phyloP scores from a whole-genome alignment of 2,797 vertebrate genomes.

The Sarcoramphus papa region DNA sequence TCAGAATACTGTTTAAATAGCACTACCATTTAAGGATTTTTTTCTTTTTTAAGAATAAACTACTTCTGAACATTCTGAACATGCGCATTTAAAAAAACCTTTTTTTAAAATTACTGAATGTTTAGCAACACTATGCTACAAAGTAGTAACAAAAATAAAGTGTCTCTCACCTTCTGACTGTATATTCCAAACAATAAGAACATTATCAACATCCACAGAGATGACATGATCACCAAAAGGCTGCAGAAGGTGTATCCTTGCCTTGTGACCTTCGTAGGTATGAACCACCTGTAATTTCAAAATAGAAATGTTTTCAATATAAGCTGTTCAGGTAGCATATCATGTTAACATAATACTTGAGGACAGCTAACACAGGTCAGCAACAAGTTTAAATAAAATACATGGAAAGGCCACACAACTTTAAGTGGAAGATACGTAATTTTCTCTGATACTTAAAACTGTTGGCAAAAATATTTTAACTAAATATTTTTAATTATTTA shows the following conservation, averaged over 20 bases:
- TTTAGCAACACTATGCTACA: not conserved
- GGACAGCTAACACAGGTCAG: not conserved
- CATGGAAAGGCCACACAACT: not conserved
- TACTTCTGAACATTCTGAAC: not conserved
- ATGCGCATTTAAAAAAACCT: fast-evolving
- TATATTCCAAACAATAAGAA: constrained; percentile 90
- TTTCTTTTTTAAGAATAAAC: not conserved
- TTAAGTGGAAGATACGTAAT: not conserved
- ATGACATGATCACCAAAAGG: constrained; percentile 94
- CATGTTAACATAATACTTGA: not conserved
- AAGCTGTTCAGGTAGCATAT: not conserved
- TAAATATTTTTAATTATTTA: not conserved
- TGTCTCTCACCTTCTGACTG: constrained; percentile 81
- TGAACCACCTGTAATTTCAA: constrained; percentile 82
- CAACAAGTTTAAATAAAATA: not conserved
- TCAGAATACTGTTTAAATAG: not conserved
- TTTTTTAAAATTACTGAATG: not conserved
- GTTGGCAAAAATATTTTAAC: not conserved
- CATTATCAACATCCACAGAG: constrained; percentile 83
- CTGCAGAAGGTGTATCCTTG: constrained; percentile 85
- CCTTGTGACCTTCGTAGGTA: constrained; percentile 85
- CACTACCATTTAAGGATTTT: not conserved
- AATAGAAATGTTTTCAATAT: not conserved
- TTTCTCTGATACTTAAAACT: not conserved
- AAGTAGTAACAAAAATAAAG: not conserved